Percentiles rank a stretch among this genome's conserved stretches.
Conservation (phyloP, 2,797 vertebrate genomes). For the Gymnothorax javanicus region DNA sequence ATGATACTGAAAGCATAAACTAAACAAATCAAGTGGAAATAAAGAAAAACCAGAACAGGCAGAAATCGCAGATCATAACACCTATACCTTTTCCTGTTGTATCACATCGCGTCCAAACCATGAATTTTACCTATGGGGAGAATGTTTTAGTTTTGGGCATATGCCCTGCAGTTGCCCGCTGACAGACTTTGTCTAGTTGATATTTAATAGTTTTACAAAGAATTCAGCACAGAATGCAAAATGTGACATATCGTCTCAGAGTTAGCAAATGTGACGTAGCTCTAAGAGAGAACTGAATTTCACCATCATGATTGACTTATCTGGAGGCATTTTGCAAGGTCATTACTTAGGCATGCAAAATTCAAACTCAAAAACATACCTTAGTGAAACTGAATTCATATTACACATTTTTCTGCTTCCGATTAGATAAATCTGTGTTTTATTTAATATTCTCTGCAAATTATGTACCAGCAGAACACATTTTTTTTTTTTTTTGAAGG, state of each 20-base stretch:
- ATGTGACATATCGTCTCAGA: conserved; percentile 37
- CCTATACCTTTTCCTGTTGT: no score
- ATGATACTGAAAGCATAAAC: no score
- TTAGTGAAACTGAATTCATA: background rate
- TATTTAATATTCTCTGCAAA: background rate
- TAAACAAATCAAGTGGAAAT: no score
- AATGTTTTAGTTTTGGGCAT: no score
- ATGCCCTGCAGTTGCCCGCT: no score
- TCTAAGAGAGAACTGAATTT: conserved; percentile 63
- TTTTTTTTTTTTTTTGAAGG: conserved; percentile 38
- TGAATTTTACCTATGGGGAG: no score
- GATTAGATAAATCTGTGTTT: background rate
- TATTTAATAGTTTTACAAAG: conserved; percentile 35
- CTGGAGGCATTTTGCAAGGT: conserved; percentile 78
- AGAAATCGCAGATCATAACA: no score
- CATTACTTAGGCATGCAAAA: conserved; percentile 59
- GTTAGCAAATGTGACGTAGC: conserved; percentile 75
- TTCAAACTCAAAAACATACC: background rate
- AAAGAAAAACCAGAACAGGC: no score
- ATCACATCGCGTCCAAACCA: no score
- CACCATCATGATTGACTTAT: conserved; percentile 68
- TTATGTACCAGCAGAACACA: background rate
- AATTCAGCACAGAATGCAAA: conserved; percentile 42
- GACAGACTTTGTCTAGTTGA: no score
- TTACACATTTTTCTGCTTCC: background rate